phyloP scores from a whole-genome alignment of 2,797 vertebrate genomes.

The Arrhamphus sclerolepis region DNA sequence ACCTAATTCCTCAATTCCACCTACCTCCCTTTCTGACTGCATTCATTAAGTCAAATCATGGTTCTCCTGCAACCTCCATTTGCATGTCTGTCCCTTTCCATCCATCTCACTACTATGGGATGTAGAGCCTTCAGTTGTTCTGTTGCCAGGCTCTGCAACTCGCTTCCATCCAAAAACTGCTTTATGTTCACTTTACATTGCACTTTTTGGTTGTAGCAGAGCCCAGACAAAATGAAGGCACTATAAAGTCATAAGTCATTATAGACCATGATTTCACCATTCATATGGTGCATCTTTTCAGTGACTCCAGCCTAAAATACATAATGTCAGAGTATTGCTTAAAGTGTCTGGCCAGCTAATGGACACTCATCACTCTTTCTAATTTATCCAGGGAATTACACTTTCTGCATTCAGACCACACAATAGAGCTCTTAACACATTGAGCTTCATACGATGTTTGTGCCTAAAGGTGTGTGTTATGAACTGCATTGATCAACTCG shows the following conservation, averaged over 20 bases:
- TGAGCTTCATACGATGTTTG: conserved; percentile 6
- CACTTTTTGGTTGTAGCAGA: no score
- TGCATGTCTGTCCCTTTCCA: no score
- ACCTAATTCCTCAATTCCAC: no score
- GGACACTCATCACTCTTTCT: conserved; percentile 76
- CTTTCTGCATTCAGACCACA: conserved; percentile 67
- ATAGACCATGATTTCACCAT: conserved; percentile 41
- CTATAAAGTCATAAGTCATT: no score
- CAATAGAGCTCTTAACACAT: conserved; percentile 70
- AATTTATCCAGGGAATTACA: conserved; percentile 73
- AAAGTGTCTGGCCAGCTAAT: conserved; percentile 73
- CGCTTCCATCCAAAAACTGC: no score
- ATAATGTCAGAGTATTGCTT: conserved; percentile 71
- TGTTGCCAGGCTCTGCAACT: no score
- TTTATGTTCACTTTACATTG: no score
- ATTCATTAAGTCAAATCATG: no score
- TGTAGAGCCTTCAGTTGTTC: no score
- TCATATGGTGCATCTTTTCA: conserved; percentile 61
- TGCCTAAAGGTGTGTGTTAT: conserved; percentile 51
- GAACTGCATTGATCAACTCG: conserved; percentile 77
- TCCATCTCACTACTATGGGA: no score
- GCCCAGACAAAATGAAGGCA: neutral
- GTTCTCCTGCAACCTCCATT: no score
- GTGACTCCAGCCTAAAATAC: conserved; percentile 54
- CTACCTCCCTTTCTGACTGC: no score